Conservation (phyloP, 2,888 invertebrate species). For the Drosophila setosimentum region DNA sequence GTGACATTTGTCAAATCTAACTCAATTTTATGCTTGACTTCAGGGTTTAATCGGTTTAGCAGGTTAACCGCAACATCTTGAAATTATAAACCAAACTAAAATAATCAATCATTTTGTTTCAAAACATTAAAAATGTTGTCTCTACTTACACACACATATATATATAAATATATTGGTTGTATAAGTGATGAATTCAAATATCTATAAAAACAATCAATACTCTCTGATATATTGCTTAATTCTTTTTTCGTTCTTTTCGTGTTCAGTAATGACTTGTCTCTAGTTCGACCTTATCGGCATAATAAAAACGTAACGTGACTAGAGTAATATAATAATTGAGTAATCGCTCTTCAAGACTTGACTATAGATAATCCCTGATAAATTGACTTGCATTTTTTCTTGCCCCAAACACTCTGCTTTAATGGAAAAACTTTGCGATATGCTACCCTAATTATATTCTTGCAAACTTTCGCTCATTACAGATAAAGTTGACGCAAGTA, state of each 20-base stretch:
- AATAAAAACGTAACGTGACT: background rate
- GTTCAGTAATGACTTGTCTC: background rate
- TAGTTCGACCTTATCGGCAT: no score
- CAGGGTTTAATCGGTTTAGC: slow-evolving; percentile 26
- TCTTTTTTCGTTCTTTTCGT: background rate
- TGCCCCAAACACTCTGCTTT: slow-evolving; percentile 22
- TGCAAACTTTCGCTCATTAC: slow-evolving; percentile 62
- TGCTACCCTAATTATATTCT: slow-evolving; percentile 50
- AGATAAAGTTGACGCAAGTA: slow-evolving; percentile 54
- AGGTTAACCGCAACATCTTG: background rate
- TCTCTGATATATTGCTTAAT: background rate
- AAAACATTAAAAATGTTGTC: background rate
- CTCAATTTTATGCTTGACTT: slow-evolving; percentile 51
- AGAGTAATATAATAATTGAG: background rate
- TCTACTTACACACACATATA: no score
- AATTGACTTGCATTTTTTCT: slow-evolving; percentile 40
- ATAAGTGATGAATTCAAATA: background rate
- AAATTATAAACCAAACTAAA: slow-evolving; percentile 3
- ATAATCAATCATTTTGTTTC: slow-evolving; percentile 15
- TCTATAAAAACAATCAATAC: background rate
- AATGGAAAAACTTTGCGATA: slow-evolving; percentile 65
- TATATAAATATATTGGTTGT: background rate
- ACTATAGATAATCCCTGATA: slow-evolving; percentile 42
- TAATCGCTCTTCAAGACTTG: slow-evolving; percentile 9
- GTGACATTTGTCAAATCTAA: slow-evolving; percentile 31